These are phyloP conservation scores for Genyomyrus donnyi DNA, from an alignment of 2,113 vertebrate genomes.

Conservation along the genomic window DNA sequence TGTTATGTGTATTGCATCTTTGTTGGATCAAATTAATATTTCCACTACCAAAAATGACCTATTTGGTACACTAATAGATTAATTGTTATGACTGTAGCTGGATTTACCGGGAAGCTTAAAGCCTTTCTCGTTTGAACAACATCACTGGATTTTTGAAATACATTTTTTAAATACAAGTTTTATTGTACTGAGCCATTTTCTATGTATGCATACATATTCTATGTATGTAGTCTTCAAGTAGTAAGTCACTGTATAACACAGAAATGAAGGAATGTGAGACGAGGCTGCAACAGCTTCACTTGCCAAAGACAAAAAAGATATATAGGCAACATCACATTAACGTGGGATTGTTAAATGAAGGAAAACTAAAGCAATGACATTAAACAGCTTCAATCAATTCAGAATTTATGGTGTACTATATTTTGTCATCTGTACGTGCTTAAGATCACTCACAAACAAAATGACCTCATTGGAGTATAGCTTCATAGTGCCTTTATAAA, in stretches of 20 bases:
- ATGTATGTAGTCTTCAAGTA: not conserved
- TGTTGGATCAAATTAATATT: not conserved
- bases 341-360: not conserved
- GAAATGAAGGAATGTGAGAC: not conserved
- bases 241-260: not conserved
- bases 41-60: not conserved
- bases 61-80: not conserved
- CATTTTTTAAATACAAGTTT: not conserved
- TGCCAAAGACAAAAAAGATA: not conserved
- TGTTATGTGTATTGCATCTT: not conserved
- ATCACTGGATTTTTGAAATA: not conserved
- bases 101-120: not conserved
- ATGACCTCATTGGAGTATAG: not conserved
- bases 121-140: not conserved
- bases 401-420: not conserved
- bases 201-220: not conserved
- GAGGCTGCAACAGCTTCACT: not conserved
- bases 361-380: not conserved
- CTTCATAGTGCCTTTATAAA: not conserved
- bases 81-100: not conserved
- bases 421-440: not conserved
- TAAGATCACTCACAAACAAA: not conserved
- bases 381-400: not conserved
- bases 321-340: not conserved
- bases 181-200: not conserved